Evolutionary conservation across 2,797 vertebrate genomes (phyloP).

Genomic region (Sebastes matsubarae): DNA sequence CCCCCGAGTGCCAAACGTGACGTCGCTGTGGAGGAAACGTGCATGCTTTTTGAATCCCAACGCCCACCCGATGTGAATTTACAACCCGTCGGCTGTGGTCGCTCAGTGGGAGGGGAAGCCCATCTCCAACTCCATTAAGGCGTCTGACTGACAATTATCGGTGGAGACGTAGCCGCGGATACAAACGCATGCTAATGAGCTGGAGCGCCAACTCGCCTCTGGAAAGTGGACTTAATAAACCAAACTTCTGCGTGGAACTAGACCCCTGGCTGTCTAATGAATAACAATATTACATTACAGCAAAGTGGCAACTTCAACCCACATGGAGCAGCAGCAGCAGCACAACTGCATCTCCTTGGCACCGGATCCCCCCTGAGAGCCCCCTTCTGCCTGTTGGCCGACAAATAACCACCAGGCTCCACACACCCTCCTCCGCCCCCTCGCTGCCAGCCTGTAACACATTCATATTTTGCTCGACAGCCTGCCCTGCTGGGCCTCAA

Average conservation of each 20-base stretch:
- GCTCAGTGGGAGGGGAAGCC: constrained; percentile 16
- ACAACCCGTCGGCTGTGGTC: neutral
- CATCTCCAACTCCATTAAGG: constrained; percentile 12
- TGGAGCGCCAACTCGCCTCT: neutral
- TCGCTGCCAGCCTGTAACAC: constrained; percentile 40
- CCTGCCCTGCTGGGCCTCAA: constrained; percentile 56
- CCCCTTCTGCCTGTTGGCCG: constrained; percentile 25
- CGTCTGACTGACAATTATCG: constrained; percentile 22
- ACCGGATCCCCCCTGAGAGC: neutral
- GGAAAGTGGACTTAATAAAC: constrained; percentile 22
- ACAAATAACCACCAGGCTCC: constrained; percentile 33
- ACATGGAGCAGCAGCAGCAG: neutral
- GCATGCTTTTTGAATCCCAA: neutral
- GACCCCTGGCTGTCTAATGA: constrained; percentile 7
- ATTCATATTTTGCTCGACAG: constrained; percentile 52
- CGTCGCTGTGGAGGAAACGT: constrained; percentile 12
- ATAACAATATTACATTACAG: constrained; percentile 14
- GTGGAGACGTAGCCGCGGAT: neutral
- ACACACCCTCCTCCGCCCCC: neutral
- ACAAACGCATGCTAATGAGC: constrained; percentile 16
- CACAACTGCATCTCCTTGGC: constrained; percentile 20
- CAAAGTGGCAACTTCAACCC: constrained; percentile 1
- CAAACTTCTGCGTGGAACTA: neutral
- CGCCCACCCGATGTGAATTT: constrained; percentile 28
- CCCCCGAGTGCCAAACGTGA: constrained; percentile 11